Percentiles rank a stretch among this genome's conserved stretches.
Conservation (phyloP, 1,140 invertebrate genomes). For the Drosophila takahashii region DNA sequence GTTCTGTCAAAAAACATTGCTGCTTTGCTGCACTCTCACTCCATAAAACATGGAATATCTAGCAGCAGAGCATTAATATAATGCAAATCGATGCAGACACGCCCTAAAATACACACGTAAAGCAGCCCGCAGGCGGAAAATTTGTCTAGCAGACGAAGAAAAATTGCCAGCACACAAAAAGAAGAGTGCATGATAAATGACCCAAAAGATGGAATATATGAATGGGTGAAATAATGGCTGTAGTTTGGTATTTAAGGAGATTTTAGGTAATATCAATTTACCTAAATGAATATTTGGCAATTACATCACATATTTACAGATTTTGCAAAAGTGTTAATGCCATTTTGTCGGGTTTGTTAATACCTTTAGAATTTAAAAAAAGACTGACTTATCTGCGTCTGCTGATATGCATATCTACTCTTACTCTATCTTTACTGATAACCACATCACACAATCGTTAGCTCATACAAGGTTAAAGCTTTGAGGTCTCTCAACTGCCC, state of each 20-base stretch:
- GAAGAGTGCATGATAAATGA: constrained; percentile 7
- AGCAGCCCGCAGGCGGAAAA: not conserved
- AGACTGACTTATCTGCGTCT: constrained; percentile 3
- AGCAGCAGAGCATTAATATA: constrained; percentile 10
- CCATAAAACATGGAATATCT: constrained; percentile 23
- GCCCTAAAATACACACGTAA: not conserved
- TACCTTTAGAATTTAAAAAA: too few relatives aligned
- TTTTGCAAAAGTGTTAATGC: not conserved
- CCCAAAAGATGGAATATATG: not conserved
- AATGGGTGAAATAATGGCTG: not conserved
- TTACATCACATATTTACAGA: too few relatives aligned
- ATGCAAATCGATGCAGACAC: constrained; percentile 45
- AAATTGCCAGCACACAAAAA: constrained; percentile 1
- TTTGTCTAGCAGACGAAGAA: not conserved
- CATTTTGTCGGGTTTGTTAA: not conserved
- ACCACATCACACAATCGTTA: not conserved
- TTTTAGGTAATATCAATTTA: too few relatives aligned
- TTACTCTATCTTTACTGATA: constrained; percentile 10
- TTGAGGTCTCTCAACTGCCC: constrained; percentile 1
- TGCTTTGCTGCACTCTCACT: constrained; percentile 20
- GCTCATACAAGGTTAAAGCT: constrained; percentile 10
- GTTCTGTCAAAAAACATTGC: constrained; percentile 17
- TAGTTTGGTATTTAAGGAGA: not conserved
- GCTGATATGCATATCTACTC: constrained; percentile 10
- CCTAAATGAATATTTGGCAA: too few relatives aligned